Base-by-base conservation (phyloP, 2,797 vertebrate genomes). In the Argyrosomus regius region DNA sequence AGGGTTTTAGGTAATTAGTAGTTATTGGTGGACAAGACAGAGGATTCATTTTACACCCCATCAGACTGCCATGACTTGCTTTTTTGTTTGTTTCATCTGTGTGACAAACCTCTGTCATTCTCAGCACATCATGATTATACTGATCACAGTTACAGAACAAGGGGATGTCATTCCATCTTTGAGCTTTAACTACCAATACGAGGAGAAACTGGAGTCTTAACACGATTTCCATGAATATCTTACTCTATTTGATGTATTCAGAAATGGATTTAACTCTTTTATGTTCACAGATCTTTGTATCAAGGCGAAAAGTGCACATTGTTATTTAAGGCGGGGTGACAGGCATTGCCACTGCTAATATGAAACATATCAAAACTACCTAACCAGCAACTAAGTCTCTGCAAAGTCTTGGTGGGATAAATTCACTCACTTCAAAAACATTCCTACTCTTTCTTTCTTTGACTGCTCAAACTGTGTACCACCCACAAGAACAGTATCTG, bases 1-100 rank as follows among this genome's bases (percentile, higher is more conserved):
- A 62, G 39, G 54, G 58, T 58, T 77, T 86, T n/a, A 69, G 60
- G 26, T 82, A 56, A 74, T 77, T 68, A 72, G 48, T 48, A 41
- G 22, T 20, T 67, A 35, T 43, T 41, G 16, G 22, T 43, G 46
- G 58, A 68, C 22, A 63, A 17, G 20, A 72, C 31, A 39, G 13
- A 35, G 39, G 31, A 59, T 77, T 69, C 41, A 16, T 43, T 85
- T 74, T 39, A 48, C 31, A 67, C 12, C 22, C 9, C 8, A 58
- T 8, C 50, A 60, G 41, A 20, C 5, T 50, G 54, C 14, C 26
- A 22, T 49, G 74, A 49, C 39, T 75, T 75, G 17, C 56, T 10
- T 17, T 22, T 22, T 22, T 22, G 22, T 22, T 22, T 1, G 22
- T 22, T 22, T 22, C 22, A 22, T 22, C 22, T 22, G 22, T 22